These are phyloP conservation scores for Parascotia fuliginaria DNA, from an alignment of 2,888 invertebrate species.

Conservation along the genomic window DNA sequence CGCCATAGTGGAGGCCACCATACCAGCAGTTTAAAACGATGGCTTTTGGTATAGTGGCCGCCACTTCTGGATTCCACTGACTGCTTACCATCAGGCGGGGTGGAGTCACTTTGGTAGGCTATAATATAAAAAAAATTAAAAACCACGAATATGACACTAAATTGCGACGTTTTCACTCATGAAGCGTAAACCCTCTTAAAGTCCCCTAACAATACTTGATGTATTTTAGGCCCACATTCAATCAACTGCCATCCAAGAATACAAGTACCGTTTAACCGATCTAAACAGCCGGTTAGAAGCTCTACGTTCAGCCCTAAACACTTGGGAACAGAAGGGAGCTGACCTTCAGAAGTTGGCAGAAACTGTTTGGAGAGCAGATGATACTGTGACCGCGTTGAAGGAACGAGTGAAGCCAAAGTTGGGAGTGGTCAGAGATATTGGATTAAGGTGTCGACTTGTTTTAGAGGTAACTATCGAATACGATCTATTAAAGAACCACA, in stretches of 20 bases:
- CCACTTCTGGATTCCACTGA: too few relatives aligned
- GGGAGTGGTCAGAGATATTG: conserved; percentile 58
- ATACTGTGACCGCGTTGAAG: conserved; percentile 79
- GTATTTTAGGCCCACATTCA: conserved; percentile 70
- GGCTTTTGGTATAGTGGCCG: too few relatives aligned
- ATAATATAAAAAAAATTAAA: too few relatives aligned
- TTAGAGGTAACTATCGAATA: conserved; percentile 64
- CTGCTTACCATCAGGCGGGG: too few relatives aligned
- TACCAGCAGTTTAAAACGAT: too few relatives aligned
- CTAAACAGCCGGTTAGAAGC: conserved; percentile 54
- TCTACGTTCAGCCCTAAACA: conserved; percentile 54
- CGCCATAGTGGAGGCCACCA: too few relatives aligned
- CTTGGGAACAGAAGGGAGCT: conserved; percentile 70
- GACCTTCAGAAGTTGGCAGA: conserved; percentile 78
- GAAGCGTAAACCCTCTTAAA: too few relatives aligned
- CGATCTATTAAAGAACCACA: too few relatives aligned
- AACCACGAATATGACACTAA: too few relatives aligned
- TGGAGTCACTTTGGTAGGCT: too few relatives aligned
- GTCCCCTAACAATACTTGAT: too few relatives aligned
- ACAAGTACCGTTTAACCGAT: conserved; percentile 69
- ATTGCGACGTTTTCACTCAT: too few relatives aligned
- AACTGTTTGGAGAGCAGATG: conserved; percentile 77
- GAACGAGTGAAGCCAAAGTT: conserved; percentile 70
- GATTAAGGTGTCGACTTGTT: conserved; percentile 64
- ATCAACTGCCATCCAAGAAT: conserved; percentile 73